These are phyloP conservation scores for Pachyuromys duprasi DNA, from an alignment of 2,797 vertebrate species.

Conservation along the genomic window DNA sequence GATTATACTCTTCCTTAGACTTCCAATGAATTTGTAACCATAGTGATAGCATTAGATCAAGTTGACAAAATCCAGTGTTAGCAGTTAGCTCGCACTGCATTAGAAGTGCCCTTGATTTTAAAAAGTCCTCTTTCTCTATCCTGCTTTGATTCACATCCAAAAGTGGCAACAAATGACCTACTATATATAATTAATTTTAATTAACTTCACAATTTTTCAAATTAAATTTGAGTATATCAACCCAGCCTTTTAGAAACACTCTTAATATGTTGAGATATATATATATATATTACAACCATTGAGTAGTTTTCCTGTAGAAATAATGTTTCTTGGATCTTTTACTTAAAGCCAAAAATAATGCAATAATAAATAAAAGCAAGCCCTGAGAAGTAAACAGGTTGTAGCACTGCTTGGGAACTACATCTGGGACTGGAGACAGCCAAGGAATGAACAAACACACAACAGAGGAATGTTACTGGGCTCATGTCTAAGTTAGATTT, in stretches of 20 bases:
- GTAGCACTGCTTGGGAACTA: no score
- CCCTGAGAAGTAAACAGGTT: no score
- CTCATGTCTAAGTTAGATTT: no score
- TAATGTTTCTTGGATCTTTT: no score
- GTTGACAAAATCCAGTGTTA: background rate
- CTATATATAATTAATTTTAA: constrained; percentile 16
- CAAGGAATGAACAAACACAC: no score
- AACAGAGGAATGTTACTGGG: no score
- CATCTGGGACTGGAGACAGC: no score
- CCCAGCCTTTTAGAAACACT: background rate
- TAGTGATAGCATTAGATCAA: background rate
- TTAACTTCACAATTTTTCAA: background rate
- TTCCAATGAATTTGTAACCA: background rate
- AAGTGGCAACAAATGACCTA: background rate
- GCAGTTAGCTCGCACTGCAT: background rate
- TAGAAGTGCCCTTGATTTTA: background rate
- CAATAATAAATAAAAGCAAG: no score
- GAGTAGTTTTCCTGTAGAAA: no score
- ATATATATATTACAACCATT: no score
- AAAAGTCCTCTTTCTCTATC: background rate
- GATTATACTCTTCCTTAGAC: background rate
- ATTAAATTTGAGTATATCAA: background rate
- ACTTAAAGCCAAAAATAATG: no score
- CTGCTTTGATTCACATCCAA: background rate
- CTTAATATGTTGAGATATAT: background rate